Evolutionary conservation across 2,797 vertebrate genomes (phyloP), one percentile per base, ranked within the genome.

Genomic region (Meda fulgida): DNA sequence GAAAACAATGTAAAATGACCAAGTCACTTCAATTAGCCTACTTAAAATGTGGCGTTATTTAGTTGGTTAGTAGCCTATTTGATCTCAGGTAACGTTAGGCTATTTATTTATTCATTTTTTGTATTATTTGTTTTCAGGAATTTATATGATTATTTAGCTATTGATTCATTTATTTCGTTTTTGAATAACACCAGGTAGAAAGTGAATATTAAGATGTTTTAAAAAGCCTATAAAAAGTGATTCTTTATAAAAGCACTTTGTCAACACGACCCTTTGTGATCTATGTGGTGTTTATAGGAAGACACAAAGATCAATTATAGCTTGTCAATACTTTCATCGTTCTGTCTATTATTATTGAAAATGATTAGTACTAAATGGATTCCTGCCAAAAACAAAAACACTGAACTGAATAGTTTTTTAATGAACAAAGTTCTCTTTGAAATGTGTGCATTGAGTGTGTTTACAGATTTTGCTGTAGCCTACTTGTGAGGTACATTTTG

Each of bases 271-370:
- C 26, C 23, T 79, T 19, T 71, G 40, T 14, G 55, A 34, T 48
- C 70, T 34, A n/a, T 69, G 46, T 40, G 46, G 72, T 77, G 63
- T 84, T 55, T 66, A 51, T 26, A 48, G 53, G 10, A 58, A 29
- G 65, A 43, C 10, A 58, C 10, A 60, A 34, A 23, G 63, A 67
- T 82, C 38, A 82, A 48, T 83, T 75, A 83, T 36, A 66, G 70
- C 70, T 75, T 66, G 36, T 76, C 81, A 76, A 53, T 58, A 71
- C 79, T 58, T 29, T 40, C 5, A 71, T 23, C 34, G 1, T 70
- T 55, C 5, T n/a, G 23, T 29, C 31, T 51, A n/a, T 53, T 69
- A 69, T 36, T 80, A 38, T 18, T 69, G 21, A 36, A 69, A n/a
- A 23, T 80, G 79, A 53, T 26, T 51, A 13, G 23, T 23, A 38